Conservation (phyloP, 2,888 invertebrate species). For the Mesochorus sp. region DNA sequence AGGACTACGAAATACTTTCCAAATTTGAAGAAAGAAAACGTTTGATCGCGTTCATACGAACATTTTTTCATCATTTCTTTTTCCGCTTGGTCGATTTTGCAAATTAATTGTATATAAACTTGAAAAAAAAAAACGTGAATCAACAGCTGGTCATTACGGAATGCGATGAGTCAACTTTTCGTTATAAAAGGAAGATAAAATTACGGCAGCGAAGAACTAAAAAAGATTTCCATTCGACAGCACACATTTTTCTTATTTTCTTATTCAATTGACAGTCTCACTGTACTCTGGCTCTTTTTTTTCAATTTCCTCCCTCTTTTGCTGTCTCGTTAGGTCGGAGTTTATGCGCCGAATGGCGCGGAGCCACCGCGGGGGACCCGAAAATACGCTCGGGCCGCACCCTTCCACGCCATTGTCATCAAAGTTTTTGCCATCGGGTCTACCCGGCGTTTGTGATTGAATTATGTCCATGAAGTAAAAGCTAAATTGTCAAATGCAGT, state of each 20-base stretch:
- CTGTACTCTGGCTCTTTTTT: background rate
- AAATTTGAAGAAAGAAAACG: too few species aligned
- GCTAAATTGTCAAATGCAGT: too few species aligned
- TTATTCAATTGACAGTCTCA: slow-evolving; percentile 18
- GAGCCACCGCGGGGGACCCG: slow-evolving; percentile 20
- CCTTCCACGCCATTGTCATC: slow-evolving; percentile 25
- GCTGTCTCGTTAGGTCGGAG: background rate
- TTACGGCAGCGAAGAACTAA: too few species aligned
- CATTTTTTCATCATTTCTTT: slow-evolving; percentile 10
- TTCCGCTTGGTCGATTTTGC: too few species aligned
- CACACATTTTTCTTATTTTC: too few species aligned
- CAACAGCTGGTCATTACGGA: slow-evolving; percentile 43
- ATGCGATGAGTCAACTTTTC: slow-evolving; percentile 53
- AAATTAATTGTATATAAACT: slow-evolving; percentile 10
- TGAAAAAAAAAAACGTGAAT: slow-evolving; percentile 37
- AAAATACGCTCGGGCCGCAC: slow-evolving; percentile 30
- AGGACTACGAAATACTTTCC: background rate
- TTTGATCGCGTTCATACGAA: too few species aligned
- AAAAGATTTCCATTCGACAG: too few species aligned
- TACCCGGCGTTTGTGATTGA: background rate
- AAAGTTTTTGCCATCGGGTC: slow-evolving; percentile 38
- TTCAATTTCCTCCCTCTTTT: background rate
- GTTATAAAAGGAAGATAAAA: background rate
- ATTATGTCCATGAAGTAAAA: too few species aligned
- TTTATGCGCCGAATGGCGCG: slow-evolving; percentile 28